These are phyloP conservation scores for Ammodytes marinus DNA, from an alignment of 2,113 vertebrate genomes.

Conservation along the genomic window DNA sequence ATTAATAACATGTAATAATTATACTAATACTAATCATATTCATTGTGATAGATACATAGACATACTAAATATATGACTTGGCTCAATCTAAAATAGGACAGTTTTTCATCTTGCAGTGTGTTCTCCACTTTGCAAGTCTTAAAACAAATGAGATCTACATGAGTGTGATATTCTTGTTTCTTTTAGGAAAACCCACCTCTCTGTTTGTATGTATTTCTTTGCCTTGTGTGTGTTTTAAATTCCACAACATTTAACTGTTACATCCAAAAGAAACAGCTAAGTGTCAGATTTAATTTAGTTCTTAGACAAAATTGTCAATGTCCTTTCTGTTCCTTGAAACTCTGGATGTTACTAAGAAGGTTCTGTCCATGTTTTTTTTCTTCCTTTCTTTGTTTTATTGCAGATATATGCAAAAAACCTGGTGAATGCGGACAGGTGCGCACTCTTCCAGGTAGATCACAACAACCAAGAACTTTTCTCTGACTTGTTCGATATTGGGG, in stretches of 20 bases:
- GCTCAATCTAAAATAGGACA: neutral
- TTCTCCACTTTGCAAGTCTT: conserved; percentile 1
- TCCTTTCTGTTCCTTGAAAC: neutral
- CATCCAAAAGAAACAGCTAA: conserved; percentile 19
- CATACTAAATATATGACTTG: conserved; percentile 22
- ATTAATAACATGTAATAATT: neutral
- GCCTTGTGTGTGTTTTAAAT: conserved; percentile 40
- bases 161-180: conserved; percentile 35
- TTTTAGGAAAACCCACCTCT: conserved; percentile 37
- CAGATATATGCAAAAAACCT: conserved; percentile 99
- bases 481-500: conserved; percentile 98
- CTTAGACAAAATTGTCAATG: neutral
- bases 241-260: conserved; percentile 27
- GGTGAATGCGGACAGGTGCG: conserved; percentile 99
- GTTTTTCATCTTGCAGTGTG: neutral
- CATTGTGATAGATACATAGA: neutral
- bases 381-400: conserved; percentile 61
- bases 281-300: neutral
- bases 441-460: conserved; percentile 99
- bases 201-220: conserved; percentile 56
- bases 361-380: conserved; percentile 19
- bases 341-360: conserved; percentile 24
- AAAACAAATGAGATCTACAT: conserved; percentile 16
- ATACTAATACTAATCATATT: neutral
- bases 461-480: conserved; percentile 98